Base-by-base conservation (phyloP, 23 tunicate species). In the Ascidia mentula region DNA sequence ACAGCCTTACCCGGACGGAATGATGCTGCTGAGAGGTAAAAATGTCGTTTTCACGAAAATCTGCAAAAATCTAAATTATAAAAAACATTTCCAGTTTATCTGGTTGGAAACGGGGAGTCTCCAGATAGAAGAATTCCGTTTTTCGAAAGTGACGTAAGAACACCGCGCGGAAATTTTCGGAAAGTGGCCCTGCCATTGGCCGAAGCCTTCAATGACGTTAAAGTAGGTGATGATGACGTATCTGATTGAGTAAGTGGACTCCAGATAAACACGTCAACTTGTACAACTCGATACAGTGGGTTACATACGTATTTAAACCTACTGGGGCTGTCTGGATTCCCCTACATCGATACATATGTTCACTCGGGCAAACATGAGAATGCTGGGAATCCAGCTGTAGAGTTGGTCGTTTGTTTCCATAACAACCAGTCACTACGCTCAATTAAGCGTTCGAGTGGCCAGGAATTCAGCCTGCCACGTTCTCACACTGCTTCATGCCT, bases 1-100 rank as follows among this genome's bases (percentile, higher is more conserved):
- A 31, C 37, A 26, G 37, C 65, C 90, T 26, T 86, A 79, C 36
- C 90, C 90, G 3, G 80, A 79, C 39, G 90, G 90, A 32, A 60
- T 79, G 24, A 18, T 60, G 4, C 13, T 76, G 37, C 42, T 83
- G 30, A 75, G 61, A 75, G 28, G 87, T 83, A 75, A 83, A 73
- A 36, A 18, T 8, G n/a, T n/a, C n/a, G n/a, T n/a, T n/a, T n/a
- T n/a, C 53, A 42, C 15, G 12, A 42, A 42, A 42, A 9, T 42
- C 53, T 42, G 53, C 12, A 42, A 9, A 9, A 15, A 9, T 6
- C 24, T 53, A 26, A 53, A 53, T 53, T 5, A n/a, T n/a, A n/a
- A n/a, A n/a, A n/a, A n/a, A 6, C 24, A 1, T 28, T 9, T 9
- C 65, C 65, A 53, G 65, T 53, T 53, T 53, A 53, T 28, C 65